These are phyloP conservation scores for Sebastes steindachneri DNA, from an alignment of 2,797 vertebrate genomes.

Conservation along the genomic window DNA sequence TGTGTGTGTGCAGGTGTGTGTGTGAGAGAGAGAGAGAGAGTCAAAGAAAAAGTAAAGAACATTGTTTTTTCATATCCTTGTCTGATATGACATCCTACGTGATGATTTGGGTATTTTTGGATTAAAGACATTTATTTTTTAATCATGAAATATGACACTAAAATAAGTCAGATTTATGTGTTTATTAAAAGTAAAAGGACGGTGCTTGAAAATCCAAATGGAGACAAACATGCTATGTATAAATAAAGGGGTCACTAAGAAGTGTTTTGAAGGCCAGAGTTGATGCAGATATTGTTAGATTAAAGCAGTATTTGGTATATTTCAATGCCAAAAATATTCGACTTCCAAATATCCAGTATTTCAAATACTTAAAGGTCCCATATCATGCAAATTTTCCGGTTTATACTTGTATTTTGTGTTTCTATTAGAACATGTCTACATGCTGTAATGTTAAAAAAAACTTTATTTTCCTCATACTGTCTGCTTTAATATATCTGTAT, in stretches of 20 bases:
- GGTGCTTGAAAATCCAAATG: not conserved
- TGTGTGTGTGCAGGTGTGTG: not conserved
- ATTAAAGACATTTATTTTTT: not conserved
- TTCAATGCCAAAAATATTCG: not conserved
- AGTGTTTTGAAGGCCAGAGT: not conserved
- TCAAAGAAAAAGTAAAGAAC: not conserved
- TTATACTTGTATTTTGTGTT: too few relatives aligned
- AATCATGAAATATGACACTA: not conserved
- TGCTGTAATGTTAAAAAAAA: too few relatives aligned
- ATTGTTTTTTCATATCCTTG: not conserved
- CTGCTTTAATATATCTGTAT: fast-evolving
- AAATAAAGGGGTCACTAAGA: not conserved
- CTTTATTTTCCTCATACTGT: too few relatives aligned
- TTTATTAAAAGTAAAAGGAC: not conserved
- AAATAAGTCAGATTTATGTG: not conserved
- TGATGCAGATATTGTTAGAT: conserved; percentile 5
- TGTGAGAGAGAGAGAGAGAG: not conserved
- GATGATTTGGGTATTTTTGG: conserved; percentile 23
- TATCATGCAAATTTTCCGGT: too few relatives aligned
- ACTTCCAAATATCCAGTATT: not conserved
- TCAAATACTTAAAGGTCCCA: not conserved
- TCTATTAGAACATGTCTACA: fast-evolving
- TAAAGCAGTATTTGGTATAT: not conserved
- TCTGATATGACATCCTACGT: not conserved
- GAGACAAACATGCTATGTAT: not conserved